Evolutionary conservation across 2,113 vertebrate species (phyloP).

Genomic region (Nothocercus nigrocapillus): DNA sequence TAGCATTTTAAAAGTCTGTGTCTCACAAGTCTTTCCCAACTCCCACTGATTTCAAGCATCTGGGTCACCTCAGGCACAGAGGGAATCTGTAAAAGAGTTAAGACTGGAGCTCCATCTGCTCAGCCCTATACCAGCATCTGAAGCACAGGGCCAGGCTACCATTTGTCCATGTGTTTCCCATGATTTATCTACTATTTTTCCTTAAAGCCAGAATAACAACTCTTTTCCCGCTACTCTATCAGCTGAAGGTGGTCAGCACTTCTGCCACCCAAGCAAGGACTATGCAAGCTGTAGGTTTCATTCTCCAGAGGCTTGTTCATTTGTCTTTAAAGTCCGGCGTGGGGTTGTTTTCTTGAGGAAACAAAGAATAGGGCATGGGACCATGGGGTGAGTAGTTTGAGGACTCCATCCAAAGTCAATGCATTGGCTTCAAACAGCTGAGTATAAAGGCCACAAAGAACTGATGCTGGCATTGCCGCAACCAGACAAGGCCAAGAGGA

Average conservation of each 20-base stretch:
- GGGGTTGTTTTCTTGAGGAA: not conserved
- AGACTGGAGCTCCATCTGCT: not conserved
- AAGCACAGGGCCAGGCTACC: not conserved
- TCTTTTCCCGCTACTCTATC: not conserved
- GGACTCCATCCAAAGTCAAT: not conserved
- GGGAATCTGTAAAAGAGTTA: fast-evolving
- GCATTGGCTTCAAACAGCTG: not conserved
- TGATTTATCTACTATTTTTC: not conserved
- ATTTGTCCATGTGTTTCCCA: not conserved
- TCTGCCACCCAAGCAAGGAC: not conserved
- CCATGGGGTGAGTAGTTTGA: not conserved
- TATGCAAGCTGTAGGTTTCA: not conserved
- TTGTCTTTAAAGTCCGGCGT: not conserved
- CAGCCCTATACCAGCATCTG: not conserved
- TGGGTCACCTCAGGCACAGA: not conserved
- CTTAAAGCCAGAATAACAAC: not conserved
- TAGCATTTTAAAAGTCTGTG: not conserved
- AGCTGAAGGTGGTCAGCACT: not conserved
- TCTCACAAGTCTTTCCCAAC: not conserved
- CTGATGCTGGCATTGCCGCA: not conserved
- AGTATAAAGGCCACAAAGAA: not conserved
- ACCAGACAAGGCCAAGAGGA: not conserved
- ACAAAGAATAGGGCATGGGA: not conserved
- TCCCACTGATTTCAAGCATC: not conserved
- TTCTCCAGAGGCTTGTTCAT: not conserved